Evolutionary conservation across 2,888 invertebrate species (phyloP).

Genomic region (Macrophya alboannulata): DNA sequence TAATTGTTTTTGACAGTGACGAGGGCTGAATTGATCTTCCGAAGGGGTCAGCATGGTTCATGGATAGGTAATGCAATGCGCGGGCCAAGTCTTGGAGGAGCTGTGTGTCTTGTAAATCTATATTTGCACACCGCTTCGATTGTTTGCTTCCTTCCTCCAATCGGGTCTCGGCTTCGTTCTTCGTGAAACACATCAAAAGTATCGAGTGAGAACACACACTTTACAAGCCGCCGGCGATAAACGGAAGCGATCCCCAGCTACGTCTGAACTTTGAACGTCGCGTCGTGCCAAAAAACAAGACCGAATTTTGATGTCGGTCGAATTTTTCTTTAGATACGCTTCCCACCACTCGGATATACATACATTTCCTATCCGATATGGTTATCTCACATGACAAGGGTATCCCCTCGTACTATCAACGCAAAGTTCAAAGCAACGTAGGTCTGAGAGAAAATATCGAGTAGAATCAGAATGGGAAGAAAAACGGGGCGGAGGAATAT

Average conservation of each 20-base stretch:
- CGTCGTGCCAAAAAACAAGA: constrained; percentile 8
- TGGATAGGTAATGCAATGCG: neutral
- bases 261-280: neutral
- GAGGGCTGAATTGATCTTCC: neutral
- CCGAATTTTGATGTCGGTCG: constrained; percentile 34
- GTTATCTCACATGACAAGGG: constrained; percentile 24
- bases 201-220: constrained; percentile 18
- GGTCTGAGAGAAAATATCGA: neutral
- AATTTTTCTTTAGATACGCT: neutral
- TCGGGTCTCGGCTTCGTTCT: constrained; percentile 8
- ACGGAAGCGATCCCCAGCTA: neutral
- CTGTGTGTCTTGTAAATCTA: constrained; percentile 50
- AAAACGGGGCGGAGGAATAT: neutral
- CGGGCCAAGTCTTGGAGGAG: constrained; percentile 2
- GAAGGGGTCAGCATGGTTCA: constrained; percentile 13
- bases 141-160: constrained; percentile 46
- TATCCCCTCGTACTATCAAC: neutral
- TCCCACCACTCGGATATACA: neutral
- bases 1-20: constrained; percentile 1
- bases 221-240: constrained; percentile 30
- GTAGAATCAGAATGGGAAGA: neutral
- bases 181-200: constrained; percentile 31
- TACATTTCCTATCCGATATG: constrained; percentile 18
- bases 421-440: constrained; percentile 33
- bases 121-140: constrained; percentile 45